Evolutionary conservation across 1,140 invertebrate species (phyloP), one percentile per base, ranked within the genome.

Genomic region (Eueides isabella): DNA sequence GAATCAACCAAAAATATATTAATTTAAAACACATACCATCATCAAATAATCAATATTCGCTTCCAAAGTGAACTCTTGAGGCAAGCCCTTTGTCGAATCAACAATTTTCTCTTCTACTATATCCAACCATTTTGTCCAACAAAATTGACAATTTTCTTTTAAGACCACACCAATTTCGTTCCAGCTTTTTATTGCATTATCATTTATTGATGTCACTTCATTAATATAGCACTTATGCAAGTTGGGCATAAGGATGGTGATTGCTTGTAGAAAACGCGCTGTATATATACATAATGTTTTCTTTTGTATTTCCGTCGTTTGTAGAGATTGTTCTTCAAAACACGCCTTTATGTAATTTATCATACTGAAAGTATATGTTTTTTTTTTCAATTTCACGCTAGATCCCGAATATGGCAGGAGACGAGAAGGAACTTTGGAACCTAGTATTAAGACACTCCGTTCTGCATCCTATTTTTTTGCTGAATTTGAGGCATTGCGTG

Each of bases 151-250:
- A 71, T 95, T 94, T 48, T 95, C 93, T 70, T 94, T 95, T 14
- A 96, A 90, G 44, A 94, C 85, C 4, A 92, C 93, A 79, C 95
- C 96, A 33, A 96, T 84, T 19, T 94, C 92, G 71, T 95, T 94
- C 96, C 96, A 97, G 64, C 95, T 94, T 23, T 94, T 88, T 28
- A 85, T 48, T 1, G 83, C 83, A 29, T 71, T 77, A 5, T 90
- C 84, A 23, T 91, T 87, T 1, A 83, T 30, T 5, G 83, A 68
- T 7, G 83, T n/a, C n/a, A 30, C 79, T 61, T 94, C 92, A 12
- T 93, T 93, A 26, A 95, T 95, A 77, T 96, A 96, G 81, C 96
- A 96, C 55, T 95, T 95, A 61, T 95, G 95, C 35, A 97, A 91
- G 84, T 95, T 94, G 0, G 94, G 94, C 80, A 96, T 96, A 33